These are phyloP conservation scores for Spodoptera exigua DNA, from an alignment of 2,888 invertebrate genomes.

Conservation along the genomic window DNA sequence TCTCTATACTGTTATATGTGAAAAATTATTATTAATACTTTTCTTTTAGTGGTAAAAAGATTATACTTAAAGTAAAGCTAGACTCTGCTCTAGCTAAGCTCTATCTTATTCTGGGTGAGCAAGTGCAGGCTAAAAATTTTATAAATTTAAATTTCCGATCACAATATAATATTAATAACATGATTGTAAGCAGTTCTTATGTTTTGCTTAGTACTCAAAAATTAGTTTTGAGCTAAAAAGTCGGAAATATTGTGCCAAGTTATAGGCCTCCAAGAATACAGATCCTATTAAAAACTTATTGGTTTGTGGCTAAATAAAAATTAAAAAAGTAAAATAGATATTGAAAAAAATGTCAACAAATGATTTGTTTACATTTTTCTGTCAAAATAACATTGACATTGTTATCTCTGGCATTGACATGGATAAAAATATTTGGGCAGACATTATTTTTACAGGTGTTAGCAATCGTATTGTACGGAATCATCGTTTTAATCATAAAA, in stretches of 20 bases:
- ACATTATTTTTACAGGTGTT: not conserved
- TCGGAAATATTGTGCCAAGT: not conserved
- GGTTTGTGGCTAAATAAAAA: not conserved
- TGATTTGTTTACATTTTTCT: slow-evolving; percentile 59
- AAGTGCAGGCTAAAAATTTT: too few relatives aligned
- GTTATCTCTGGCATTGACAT: slow-evolving; percentile 27
- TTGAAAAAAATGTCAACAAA: slow-evolving; percentile 34
- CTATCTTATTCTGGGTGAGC: too few relatives aligned
- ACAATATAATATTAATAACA: too few relatives aligned
- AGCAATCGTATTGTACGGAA: not conserved
- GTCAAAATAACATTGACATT: slow-evolving; percentile 42
- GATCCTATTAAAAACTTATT: not conserved
- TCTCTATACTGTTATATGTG: too few relatives aligned
- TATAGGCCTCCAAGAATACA: not conserved
- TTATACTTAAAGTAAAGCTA: too few relatives aligned
- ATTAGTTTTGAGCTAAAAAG: too few relatives aligned
- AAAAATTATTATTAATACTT: too few relatives aligned
- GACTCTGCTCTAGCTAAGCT: too few relatives aligned
- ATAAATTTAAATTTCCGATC: too few relatives aligned
- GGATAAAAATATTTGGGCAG: not conserved
- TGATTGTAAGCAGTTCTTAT: too few relatives aligned
- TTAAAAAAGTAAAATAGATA: slow-evolving; percentile 13
- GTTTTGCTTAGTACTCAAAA: too few relatives aligned
- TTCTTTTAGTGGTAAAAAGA: too few relatives aligned
- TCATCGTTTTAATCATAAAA: not conserved